Percentiles rank a stretch among this genome's conserved stretches.
phyloP scores from a whole-genome alignment of 2,797 vertebrate species.

The Chloroceryle inda region DNA sequence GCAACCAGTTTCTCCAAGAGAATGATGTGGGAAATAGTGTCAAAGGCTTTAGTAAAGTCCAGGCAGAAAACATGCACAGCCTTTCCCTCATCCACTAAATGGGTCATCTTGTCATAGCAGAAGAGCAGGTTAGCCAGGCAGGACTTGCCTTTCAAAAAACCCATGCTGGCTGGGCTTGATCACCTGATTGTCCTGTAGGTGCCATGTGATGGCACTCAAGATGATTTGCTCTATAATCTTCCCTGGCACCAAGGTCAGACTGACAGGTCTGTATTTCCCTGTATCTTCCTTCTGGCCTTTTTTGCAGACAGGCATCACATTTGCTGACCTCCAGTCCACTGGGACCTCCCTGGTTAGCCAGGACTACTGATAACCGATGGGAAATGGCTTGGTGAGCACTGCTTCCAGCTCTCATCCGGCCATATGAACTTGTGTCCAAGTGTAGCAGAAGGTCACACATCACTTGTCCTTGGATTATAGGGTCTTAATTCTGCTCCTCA shows the following conservation, averaged over 20 bases:
- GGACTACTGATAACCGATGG: not conserved
- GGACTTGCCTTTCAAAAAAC: not conserved
- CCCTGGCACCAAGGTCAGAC: not conserved
- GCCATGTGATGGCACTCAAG: not conserved
- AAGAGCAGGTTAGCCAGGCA: not conserved
- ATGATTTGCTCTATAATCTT: not conserved
- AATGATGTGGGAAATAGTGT: not conserved
- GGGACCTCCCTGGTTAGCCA: not conserved
- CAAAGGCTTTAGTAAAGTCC: not conserved
- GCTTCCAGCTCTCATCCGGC: not conserved
- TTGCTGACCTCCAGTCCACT: not conserved
- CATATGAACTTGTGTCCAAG: not conserved
- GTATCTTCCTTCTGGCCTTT: not conserved
- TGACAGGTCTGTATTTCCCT: not conserved
- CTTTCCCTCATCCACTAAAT: not conserved
- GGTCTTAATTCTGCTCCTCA: not conserved
- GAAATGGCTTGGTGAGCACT: not conserved
- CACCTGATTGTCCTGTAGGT: not conserved
- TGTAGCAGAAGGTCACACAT: not conserved
- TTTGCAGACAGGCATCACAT: not conserved
- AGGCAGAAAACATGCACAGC: not conserved
- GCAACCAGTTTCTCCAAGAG: not conserved
- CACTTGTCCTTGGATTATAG: not conserved
- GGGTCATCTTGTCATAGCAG: not conserved
- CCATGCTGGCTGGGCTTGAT: not conserved